These are phyloP conservation scores for Andricus quercusramuli DNA, from an alignment of 2,888 invertebrate genomes.

Conservation along the genomic window DNA sequence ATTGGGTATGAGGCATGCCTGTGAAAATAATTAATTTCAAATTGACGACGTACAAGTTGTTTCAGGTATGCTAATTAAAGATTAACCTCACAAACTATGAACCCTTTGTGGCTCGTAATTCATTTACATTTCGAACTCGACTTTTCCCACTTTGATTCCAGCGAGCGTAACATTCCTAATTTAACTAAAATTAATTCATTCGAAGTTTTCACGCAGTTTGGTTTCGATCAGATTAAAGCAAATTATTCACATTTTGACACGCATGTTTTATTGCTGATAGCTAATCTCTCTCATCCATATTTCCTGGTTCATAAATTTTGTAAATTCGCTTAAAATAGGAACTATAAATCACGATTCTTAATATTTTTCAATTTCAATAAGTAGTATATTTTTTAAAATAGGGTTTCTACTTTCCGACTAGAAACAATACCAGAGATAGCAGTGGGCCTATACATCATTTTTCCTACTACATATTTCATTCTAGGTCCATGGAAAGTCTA, in stretches of 20 bases:
- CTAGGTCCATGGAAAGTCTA: background rate
- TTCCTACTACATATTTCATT: background rate
- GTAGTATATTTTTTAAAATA: background rate
- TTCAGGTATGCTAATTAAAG: too few species aligned
- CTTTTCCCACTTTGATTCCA: background rate
- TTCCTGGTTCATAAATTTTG: too few species aligned
- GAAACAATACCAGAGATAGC: background rate
- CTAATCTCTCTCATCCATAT: background rate
- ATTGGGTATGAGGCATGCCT: too few species aligned
- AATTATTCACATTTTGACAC: constrained; percentile 1
- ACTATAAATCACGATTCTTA: background rate
- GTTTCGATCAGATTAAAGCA: background rate
- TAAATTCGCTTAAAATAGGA: too few species aligned
- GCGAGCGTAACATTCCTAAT: background rate
- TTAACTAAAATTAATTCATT: background rate
- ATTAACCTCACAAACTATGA: background rate
- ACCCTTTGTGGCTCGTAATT: too few species aligned
- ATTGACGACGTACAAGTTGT: too few species aligned
- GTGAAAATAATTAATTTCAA: too few species aligned
- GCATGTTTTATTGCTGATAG: background rate
- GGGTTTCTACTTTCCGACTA: background rate
- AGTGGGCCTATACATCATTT: background rate
- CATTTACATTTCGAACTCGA: too few species aligned
- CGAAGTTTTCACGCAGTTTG: background rate
- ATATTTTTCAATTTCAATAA: background rate